A percentile compares a stretch with the other conserved stretches of the same genome.
phyloP scores from a whole-genome alignment of 2,113 vertebrate species.

The Mohoua ochrocephala region DNA sequence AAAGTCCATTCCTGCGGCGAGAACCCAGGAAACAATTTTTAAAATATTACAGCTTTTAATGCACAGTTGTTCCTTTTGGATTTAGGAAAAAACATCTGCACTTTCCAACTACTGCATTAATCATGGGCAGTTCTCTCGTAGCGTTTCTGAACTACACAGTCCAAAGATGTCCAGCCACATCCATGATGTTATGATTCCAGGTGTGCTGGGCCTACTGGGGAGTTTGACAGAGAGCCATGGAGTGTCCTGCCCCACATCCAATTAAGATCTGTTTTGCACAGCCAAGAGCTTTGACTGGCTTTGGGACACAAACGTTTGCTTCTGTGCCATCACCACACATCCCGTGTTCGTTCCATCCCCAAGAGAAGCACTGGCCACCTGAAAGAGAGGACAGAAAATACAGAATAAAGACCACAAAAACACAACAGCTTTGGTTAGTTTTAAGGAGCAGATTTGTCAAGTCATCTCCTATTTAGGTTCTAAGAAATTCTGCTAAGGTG shows the following conservation, averaged over 20 bases:
- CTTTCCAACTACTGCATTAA: neutral
- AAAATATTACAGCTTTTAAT: neutral
- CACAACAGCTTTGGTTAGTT: neutral
- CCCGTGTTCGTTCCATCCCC: constrained; percentile 97
- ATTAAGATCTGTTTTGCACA: constrained; percentile 63
- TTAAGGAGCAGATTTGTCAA: neutral
- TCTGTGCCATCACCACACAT: constrained; percentile 88
- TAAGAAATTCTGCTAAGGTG: neutral
- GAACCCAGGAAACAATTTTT: neutral
- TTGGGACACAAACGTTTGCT: constrained; percentile 71
- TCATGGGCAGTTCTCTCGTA: neutral
- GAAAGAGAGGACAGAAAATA: constrained; percentile 7
- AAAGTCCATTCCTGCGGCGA: neutral
- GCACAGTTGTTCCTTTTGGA: neutral
- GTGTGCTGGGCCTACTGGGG: neutral
- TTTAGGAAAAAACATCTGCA: neutral
- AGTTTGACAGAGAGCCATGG: constrained; percentile 77
- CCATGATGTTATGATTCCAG: neutral
- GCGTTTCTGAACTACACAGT: neutral
- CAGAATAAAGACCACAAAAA: neutral
- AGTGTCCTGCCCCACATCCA: constrained; percentile 92
- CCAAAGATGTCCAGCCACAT: neutral
- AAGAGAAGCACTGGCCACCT: constrained; percentile 81
- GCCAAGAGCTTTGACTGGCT: constrained; percentile 63
- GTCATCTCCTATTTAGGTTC: neutral